These are phyloP conservation scores for Cantharis nigra DNA, from an alignment of 2,888 invertebrate species.

Conservation along the genomic window DNA sequence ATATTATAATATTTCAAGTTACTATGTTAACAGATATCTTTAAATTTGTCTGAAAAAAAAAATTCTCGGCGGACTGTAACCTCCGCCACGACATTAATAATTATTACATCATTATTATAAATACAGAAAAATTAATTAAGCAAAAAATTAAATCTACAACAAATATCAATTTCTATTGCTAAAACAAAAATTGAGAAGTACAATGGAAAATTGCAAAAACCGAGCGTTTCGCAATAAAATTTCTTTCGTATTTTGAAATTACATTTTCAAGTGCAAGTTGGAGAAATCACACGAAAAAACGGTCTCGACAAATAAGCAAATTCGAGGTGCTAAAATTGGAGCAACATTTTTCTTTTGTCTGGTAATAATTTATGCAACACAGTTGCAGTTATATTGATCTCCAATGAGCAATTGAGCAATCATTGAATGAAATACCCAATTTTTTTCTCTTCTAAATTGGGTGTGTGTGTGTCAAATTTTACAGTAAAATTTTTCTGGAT, in stretches of 20 bases:
- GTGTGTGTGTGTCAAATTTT: not conserved
- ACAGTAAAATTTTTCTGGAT: constrained; percentile 16
- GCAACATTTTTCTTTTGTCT: not conserved
- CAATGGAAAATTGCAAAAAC: not conserved
- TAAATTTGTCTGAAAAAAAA: not conserved
- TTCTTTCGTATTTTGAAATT: not conserved
- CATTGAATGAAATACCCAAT: constrained; percentile 6
- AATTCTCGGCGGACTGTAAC: not conserved
- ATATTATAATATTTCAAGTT: constrained; percentile 45
- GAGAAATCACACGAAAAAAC: constrained; percentile 20
- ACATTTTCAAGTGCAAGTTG: not conserved
- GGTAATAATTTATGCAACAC: not conserved
- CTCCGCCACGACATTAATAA: not conserved
- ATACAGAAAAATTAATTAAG: not conserved
- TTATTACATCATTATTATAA: not conserved
- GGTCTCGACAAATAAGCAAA: constrained; percentile 27
- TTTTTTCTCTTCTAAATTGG: not conserved
- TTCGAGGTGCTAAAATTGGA: constrained; percentile 27
- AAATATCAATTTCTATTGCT: not conserved
- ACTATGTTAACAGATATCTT: constrained; percentile 45
- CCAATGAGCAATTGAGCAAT: constrained; percentile 30
- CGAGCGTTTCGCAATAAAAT: not conserved
- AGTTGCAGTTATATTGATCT: constrained; percentile 28
- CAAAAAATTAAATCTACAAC: not conserved
- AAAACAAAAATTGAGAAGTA: not conserved